phyloP scores from a whole-genome alignment of 2,888 invertebrate species.

The Acanthosepion esculentum region DNA sequence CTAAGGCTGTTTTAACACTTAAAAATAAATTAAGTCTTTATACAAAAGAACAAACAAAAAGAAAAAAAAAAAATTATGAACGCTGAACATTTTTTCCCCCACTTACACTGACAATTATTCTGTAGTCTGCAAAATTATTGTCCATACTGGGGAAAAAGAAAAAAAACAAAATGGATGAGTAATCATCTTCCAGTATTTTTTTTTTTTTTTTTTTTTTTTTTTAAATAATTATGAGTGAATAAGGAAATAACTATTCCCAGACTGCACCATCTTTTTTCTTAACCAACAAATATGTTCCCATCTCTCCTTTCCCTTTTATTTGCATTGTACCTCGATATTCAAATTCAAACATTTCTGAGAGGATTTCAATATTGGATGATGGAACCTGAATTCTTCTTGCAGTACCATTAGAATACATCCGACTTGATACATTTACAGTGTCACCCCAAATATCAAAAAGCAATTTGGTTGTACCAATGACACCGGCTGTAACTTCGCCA shows the following conservation, averaged over 20 bases:
- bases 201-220: neutral
- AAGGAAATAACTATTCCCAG: constrained; percentile 55
- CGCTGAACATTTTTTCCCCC: neutral
- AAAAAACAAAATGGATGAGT: neutral
- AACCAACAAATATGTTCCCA: constrained; percentile 87
- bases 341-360: constrained; percentile 87
- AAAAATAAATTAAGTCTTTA: neutral
- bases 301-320: constrained; percentile 96
- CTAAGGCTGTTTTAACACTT: neutral
- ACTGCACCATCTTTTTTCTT: constrained; percentile 62
- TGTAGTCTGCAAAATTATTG: neutral
- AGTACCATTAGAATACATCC: constrained; percentile 97
- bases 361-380: constrained; percentile 76
- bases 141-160: neutral
- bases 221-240: neutral
- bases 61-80: neutral
- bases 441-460: constrained; percentile 99
- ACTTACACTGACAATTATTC: neutral
- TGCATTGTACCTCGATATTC: constrained; percentile 94
- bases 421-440: constrained; percentile 95
- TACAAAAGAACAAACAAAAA: neutral
- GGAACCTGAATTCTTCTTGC: constrained; percentile 83
- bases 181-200: neutral
- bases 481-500: constrained; percentile 95
- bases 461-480: constrained; percentile 95